Percentiles rank a stretch among this genome's conserved stretches.
Conservation (phyloP, 2,888 invertebrate species). For the Hemicrepidius hirtus region DNA sequence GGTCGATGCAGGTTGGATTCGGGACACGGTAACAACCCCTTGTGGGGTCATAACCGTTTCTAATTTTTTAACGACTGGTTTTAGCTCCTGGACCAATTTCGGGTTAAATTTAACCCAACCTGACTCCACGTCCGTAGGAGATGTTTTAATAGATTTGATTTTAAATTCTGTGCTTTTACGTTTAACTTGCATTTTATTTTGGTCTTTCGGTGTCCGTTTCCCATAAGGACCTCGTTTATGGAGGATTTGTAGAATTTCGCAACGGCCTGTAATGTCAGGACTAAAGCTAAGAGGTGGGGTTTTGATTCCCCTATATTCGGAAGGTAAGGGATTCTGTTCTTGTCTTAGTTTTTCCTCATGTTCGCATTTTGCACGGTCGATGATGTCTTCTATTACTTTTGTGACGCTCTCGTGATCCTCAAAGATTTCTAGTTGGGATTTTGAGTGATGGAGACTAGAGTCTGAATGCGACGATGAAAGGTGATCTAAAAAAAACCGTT, state of each 20-base stretch:
- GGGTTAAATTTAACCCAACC: conserved; percentile 40
- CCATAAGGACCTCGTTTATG: conserved; percentile 45
- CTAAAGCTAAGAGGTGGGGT: conserved; percentile 45
- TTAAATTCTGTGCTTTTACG: conserved; percentile 25
- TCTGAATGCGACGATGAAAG: background rate
- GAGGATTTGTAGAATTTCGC: conserved; percentile 38
- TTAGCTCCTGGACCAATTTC: background rate
- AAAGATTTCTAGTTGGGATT: background rate
- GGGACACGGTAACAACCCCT: conserved; percentile 13
- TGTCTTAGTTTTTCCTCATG: conserved; percentile 62
- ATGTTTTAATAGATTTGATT: background rate
- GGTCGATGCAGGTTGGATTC: conserved; percentile 4
- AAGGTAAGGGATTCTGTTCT: background rate
- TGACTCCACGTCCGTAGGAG: conserved; percentile 24
- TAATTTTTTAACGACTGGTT: background rate
- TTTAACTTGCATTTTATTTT: conserved; percentile 25
- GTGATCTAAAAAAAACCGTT: background rate
- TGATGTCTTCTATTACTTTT: conserved; percentile 67
- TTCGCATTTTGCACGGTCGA: conserved; percentile 67
- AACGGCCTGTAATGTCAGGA: conserved; percentile 24
- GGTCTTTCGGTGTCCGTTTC: conserved; percentile 37
- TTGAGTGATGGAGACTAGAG: conserved; percentile 18
- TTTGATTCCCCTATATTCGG: conserved; percentile 37
- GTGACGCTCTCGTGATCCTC: conserved; percentile 54
- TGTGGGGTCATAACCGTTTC: conserved; percentile 22